Evolutionary conservation across 2,113 vertebrate genomes (phyloP).

Genomic region (Spheniscus mendiculus): DNA sequence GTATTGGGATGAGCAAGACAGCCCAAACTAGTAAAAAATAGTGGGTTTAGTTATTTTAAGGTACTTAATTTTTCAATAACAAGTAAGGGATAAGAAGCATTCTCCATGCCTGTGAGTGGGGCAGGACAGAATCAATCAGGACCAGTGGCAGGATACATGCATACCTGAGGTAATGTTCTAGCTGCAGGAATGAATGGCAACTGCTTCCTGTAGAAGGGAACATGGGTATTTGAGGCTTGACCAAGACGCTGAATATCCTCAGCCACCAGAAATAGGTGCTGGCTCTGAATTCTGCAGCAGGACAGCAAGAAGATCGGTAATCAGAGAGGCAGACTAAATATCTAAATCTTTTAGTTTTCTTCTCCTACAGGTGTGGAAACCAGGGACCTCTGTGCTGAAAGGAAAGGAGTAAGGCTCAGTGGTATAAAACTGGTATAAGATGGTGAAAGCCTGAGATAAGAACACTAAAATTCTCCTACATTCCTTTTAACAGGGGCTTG

Average conservation of each 20-base stretch:
- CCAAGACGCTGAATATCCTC: not conserved
- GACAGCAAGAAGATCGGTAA: not conserved
- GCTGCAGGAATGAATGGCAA: not conserved
- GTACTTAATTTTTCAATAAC: not conserved
- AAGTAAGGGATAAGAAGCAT: not conserved
- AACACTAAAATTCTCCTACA: not conserved
- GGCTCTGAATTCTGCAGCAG: not conserved
- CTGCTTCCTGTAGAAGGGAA: not conserved
- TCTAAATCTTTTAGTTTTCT: not conserved
- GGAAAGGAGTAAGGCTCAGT: not conserved
- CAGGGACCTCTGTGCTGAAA: not conserved
- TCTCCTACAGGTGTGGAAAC: not conserved
- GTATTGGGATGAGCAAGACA: not conserved
- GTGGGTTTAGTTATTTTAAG: not conserved
- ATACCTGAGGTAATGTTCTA: not conserved
- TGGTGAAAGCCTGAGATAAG: not conserved
- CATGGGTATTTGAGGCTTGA: not conserved
- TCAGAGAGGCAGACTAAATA: not conserved
- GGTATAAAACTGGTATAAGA: not conserved
- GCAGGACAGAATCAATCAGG: not conserved
- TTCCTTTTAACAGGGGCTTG: not conserved
- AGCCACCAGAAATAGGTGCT: not conserved
- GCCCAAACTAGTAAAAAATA: not conserved
- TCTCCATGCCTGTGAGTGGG: not conserved
- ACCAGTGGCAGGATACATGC: fast-evolving